These are phyloP conservation scores for Bimastos eiseni DNA, from an alignment of 2,888 invertebrate genomes.

Conservation along the genomic window DNA sequence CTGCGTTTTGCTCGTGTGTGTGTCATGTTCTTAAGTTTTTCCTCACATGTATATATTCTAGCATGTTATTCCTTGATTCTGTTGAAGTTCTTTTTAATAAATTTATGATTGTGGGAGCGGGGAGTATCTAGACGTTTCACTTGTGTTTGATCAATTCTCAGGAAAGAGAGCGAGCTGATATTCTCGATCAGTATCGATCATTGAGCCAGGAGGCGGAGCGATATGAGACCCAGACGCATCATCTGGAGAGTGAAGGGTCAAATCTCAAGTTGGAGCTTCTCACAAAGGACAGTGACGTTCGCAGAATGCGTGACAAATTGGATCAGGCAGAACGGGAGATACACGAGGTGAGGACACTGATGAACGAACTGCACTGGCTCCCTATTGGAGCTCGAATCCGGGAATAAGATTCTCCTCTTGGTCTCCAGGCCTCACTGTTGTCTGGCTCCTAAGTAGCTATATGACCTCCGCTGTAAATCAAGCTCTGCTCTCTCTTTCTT, in stretches of 20 bases:
- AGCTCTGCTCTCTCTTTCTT: too few species aligned
- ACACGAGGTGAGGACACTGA: conserved; percentile 50
- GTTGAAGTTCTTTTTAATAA: not conserved
- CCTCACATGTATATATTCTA: not conserved
- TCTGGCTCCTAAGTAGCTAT: too few species aligned
- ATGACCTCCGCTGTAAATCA: too few species aligned
- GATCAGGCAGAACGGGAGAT: conserved; percentile 57
- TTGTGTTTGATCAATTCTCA: conserved; percentile 39
- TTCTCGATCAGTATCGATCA: conserved; percentile 61
- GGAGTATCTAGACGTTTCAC: not conserved
- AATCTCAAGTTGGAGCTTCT: conserved; percentile 60
- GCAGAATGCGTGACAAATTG: conserved; percentile 56
- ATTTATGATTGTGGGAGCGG: too few species aligned
- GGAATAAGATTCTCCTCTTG: too few species aligned
- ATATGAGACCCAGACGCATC: conserved; percentile 59
- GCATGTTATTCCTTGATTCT: not conserved
- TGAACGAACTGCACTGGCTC: too few species aligned
- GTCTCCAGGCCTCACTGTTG: too few species aligned
- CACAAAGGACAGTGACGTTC: conserved; percentile 59
- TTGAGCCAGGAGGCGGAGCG: conserved; percentile 59
- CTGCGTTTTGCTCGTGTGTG: not conserved
- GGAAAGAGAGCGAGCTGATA: conserved; percentile 59
- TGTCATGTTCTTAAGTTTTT: not conserved
- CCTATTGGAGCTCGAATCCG: too few species aligned
- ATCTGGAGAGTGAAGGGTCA: conserved; percentile 61